Base-by-base conservation (phyloP, 2,113 vertebrate species). In the Nothocercus nigrocapillus region DNA sequence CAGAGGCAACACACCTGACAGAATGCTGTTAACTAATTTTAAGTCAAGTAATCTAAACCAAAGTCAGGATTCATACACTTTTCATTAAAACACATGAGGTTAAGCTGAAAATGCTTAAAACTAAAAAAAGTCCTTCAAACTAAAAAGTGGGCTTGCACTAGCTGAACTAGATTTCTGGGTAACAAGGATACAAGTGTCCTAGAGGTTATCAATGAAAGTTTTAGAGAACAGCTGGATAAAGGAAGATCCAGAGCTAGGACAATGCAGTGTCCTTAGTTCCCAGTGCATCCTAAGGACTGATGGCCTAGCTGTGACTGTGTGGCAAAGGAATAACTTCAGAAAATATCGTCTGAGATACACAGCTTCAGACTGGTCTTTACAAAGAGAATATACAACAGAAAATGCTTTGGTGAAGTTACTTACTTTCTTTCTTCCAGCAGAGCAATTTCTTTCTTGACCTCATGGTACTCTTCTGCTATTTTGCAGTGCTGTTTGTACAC, bases 401-500 rank as follows among this genome's bases (percentile, higher is more conserved):
- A 87, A 88, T 64, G n/a, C 19, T 68, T 70, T 8, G 14, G 28
- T 32, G 44, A 67, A 51, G 44, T 72, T 70, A 97, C 99, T 99
- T 96, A 99, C 99, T 99, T 99, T 96, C 98, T 98, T 86, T 99
- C 99, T 97, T 99, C 99, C n/a, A 99, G 98, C 34, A 98, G 95
- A 34, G 98, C 97, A 18, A 99, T 99, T 96, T 99, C 99, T 47
- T 98, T 99, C 95, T 99, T 99, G 96, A 99, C 99, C 85, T 99
- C 98, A 94, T 99, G 98, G 93, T 99, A 99, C 73, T 99, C 99
- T 94, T 98, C 98, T 24, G 99, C 99, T 98, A 99, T 99, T 97
- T 98, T 99, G 98, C 99, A 99, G 97, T 99, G 99, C 77, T 99
- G 98, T 96, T 98, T 99, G 97, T 99, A 99, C 77, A 99, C 99